These are phyloP conservation scores for Sebastolobus altivelis DNA, from an alignment of 2,797 vertebrate genomes.

Conservation along the genomic window DNA sequence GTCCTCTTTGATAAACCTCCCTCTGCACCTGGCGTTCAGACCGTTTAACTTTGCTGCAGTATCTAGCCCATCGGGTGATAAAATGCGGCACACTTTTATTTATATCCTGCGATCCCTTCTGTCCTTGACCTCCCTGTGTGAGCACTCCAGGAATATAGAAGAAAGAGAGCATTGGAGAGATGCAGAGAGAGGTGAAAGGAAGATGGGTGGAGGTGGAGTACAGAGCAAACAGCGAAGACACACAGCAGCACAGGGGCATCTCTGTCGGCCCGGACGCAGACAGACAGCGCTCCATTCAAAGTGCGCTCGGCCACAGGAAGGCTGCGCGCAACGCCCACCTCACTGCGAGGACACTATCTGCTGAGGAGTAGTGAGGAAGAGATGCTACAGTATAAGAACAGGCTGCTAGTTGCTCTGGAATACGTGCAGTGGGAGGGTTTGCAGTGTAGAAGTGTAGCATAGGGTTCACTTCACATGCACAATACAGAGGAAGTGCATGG, in stretches of 20 bases:
- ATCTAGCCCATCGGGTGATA: not conserved
- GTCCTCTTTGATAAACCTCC: slow-evolving; percentile 31
- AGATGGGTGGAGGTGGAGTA: slow-evolving; percentile 37
- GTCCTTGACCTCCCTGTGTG: slow-evolving; percentile 27
- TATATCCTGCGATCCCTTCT: slow-evolving; percentile 7
- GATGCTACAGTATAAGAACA: slow-evolving; percentile 17
- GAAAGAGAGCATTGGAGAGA: not conserved
- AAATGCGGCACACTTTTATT: not conserved
- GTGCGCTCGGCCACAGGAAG: slow-evolving; percentile 25
- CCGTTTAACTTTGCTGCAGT: not conserved
- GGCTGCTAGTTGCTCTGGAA: not conserved
- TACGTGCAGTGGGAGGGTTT: not conserved
- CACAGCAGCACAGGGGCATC: slow-evolving; percentile 63
- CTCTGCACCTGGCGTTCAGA: slow-evolving; percentile 31
- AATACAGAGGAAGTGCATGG: not conserved
- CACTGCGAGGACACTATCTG: slow-evolving; percentile 22
- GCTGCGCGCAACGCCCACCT: slow-evolving; percentile 5
- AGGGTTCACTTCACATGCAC: not conserved
- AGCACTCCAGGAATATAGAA: not conserved
- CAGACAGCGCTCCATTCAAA: slow-evolving; percentile 59
- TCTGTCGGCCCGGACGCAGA: slow-evolving; percentile 48
- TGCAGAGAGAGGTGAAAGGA: slow-evolving; percentile 10
- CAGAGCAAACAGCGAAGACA: slow-evolving; percentile 56
- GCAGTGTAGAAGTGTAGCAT: not conserved
- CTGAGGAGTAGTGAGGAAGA: not conserved